Conservation (phyloP, 2,888 invertebrate species). For the Cosmia trapezina region DNA sequence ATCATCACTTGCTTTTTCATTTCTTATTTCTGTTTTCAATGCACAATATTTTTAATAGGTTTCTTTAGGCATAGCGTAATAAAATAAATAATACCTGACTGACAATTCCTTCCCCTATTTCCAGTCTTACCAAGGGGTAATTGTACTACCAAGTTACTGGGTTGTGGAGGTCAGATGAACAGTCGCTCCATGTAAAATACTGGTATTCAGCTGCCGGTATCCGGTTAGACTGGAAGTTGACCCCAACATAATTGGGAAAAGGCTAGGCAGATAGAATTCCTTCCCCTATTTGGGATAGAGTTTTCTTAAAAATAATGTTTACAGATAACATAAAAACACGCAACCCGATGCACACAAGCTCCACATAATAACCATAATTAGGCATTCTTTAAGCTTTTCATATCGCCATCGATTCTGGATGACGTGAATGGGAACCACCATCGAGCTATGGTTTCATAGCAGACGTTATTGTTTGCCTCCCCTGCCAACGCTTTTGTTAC, state of each 20-base stretch:
- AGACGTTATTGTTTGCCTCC: constrained; percentile 87
- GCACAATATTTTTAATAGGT: not conserved
- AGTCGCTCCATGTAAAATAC: no score
- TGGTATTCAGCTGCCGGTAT: no score
- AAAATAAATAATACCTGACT: not conserved
- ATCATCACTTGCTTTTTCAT: not conserved
- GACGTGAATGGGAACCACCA: constrained; percentile 77
- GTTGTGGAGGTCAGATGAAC: no score
- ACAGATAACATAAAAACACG: not conserved
- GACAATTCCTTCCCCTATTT: no score
- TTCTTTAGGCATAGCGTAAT: not conserved
- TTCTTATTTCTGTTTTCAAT: not conserved
- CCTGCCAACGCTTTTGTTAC: constrained; percentile 83
- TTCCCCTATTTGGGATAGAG: no score
- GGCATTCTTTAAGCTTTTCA: constrained; percentile 53
- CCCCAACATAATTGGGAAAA: no score
- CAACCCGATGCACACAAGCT: not conserved
- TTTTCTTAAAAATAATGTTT: no score
- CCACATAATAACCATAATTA: constrained; percentile 47
- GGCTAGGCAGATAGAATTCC: no score
- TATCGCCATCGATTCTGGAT: constrained; percentile 75
- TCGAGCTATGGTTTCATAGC: constrained; percentile 77
- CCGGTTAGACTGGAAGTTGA: no score
- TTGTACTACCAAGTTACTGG: no score
- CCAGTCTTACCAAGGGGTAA: no score